Conservation (phyloP, 1,140 invertebrate genomes). For the Drosophila bifasciata region DNA sequence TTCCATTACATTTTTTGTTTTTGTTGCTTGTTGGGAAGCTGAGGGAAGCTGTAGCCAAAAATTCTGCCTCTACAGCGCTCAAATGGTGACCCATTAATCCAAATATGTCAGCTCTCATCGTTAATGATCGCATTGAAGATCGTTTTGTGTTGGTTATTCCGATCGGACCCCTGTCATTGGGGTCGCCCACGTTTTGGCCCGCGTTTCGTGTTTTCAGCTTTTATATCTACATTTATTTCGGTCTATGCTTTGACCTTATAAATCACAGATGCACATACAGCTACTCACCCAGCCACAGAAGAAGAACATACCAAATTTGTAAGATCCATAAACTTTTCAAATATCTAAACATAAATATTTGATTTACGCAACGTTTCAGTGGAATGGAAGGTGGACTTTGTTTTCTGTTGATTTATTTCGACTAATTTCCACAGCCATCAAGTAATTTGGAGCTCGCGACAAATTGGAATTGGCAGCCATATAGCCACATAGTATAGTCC, state of each 20-base stretch:
- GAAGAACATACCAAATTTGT: conserved; percentile 52
- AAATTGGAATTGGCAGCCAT: conserved; percentile 56
- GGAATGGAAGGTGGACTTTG: conserved; percentile 3
- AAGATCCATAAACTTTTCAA: conserved; percentile 61
- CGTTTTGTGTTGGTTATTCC: conserved; percentile 26
- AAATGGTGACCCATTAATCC: conserved; percentile 69
- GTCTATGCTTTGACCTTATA: conserved; percentile 72
- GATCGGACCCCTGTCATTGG: conserved; percentile 28
- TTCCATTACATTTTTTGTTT: conserved; percentile 14
- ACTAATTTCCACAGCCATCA: conserved; percentile 69
- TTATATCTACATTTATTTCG: conserved; percentile 55
- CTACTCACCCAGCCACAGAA: too few relatives aligned
- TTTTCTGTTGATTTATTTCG: conserved; percentile 61
- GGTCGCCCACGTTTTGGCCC: conserved; percentile 71
- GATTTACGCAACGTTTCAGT: conserved; percentile 65
- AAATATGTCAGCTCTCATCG: conserved; percentile 63
- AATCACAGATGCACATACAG: conserved; percentile 42
- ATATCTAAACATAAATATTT: conserved; percentile 68
- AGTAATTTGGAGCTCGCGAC: conserved; percentile 61
- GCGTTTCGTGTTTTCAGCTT: conserved; percentile 37
- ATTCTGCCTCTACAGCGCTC: conserved; percentile 8
- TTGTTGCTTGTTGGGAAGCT: neutral
- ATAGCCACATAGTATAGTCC: neutral
- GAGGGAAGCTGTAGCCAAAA: conserved; percentile 11
- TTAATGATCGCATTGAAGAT: conserved; percentile 61